phyloP scores from a whole-genome alignment of 2,888 invertebrate genomes.

The Tolmerus cingulatus region DNA sequence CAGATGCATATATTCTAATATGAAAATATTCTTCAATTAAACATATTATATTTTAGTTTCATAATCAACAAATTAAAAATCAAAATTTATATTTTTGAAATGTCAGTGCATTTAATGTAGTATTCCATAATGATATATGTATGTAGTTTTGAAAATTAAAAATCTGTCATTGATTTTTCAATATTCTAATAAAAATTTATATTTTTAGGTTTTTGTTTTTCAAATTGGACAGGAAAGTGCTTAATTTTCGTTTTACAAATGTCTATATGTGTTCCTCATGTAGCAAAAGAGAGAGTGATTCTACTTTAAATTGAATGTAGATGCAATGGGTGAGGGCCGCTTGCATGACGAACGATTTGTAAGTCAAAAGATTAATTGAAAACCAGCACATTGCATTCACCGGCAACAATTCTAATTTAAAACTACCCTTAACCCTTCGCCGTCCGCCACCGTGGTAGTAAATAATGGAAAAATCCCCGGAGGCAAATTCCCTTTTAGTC shows the following conservation, averaged over 20 bases:
- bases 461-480: constrained; percentile 36
- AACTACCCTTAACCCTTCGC: not conserved
- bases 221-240: too few species aligned
- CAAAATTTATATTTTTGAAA: too few species aligned
- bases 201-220: too few species aligned
- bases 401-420: constrained; percentile 24
- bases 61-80: too few species aligned
- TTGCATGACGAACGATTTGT: constrained; percentile 22
- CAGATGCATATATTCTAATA: too few species aligned
- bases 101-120: too few species aligned
- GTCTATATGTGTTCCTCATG: not conserved
- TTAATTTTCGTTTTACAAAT: not conserved
- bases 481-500: constrained; percentile 29
- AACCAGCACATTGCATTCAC: constrained; percentile 9
- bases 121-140: too few species aligned
- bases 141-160: too few species aligned
- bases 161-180: too few species aligned
- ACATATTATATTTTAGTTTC: too few species aligned
- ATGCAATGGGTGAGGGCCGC: not conserved
- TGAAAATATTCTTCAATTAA: too few species aligned
- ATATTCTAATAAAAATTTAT: too few species aligned
- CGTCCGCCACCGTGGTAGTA: constrained; percentile 10
- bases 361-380: constrained; percentile 41
- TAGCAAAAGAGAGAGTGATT: not conserved
- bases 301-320: not conserved